A percentile compares a stretch with the other conserved stretches of the same genome.
Evolutionary conservation across 2,888 invertebrate species (phyloP).

Genomic region (Conus canariensis): DNA sequence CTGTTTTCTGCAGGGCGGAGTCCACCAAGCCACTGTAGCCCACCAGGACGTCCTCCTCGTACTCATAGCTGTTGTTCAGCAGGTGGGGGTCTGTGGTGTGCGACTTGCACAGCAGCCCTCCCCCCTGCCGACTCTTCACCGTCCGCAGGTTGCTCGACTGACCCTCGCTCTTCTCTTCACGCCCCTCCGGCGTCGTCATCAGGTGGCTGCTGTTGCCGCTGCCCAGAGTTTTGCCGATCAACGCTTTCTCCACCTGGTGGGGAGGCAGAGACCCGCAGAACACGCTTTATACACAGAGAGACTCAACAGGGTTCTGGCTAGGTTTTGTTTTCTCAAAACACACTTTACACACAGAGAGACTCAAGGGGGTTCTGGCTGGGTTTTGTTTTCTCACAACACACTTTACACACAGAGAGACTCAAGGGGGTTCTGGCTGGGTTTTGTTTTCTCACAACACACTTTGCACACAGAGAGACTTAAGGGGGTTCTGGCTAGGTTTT

Average conservation of each 20-base stretch:
- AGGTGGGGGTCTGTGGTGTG: constrained; percentile 39
- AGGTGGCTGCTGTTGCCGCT: constrained; percentile 67
- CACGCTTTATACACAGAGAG: not conserved
- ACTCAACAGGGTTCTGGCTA: not conserved
- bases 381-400: not conserved
- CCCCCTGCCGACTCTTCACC: constrained; percentile 18
- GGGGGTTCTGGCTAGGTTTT: not conserved
- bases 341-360: not conserved
- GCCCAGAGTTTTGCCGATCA: constrained; percentile 49
- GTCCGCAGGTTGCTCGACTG: constrained; percentile 4
- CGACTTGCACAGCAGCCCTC: constrained; percentile 31
- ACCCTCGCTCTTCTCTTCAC: not conserved
- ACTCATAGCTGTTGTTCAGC: constrained; percentile 49
- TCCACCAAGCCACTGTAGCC: constrained; percentile 32
- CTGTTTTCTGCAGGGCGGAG: not conserved
- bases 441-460: not conserved
- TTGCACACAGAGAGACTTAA: not conserved
- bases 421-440: not conserved
- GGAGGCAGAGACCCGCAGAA: not conserved
- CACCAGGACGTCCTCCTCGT: constrained; percentile 38
- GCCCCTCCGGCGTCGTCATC: constrained; percentile 45
- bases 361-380: not conserved
- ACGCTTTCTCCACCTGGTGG: constrained; percentile 44
- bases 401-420: not conserved
- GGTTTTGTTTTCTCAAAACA: too few species aligned